Evolutionary conservation across 2,113 vertebrate genomes (phyloP), one percentile per base, ranked within the genome.

Genomic region (Peromyscus leucopus): DNA sequence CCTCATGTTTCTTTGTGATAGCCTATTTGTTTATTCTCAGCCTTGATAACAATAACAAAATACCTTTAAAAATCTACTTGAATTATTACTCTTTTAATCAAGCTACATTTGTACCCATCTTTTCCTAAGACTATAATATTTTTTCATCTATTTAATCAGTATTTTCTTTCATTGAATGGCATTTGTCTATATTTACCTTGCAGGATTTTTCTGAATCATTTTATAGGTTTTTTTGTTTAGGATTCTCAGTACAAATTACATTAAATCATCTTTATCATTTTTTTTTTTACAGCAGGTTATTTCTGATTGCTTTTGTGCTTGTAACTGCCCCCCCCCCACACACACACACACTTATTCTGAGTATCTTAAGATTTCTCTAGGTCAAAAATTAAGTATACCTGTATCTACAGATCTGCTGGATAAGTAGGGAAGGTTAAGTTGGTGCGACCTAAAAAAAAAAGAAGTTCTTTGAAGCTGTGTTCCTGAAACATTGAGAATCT

Each of bases 241-340:
- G 24, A 87, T 74, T 51, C 4, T 42, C 33, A 86, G 78, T 79
- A 94, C 39, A 72, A 91, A 85, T 95, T 69, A 83, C 7, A 91
- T 89, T 71, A 75, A 90, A 33, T 89, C 8, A 76, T 61, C 17
- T 67, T 82, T 51, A 61, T 69, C 12, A 90, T 51, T 91, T 13
- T 93, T n/a, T n/a, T 42, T 42, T 88, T 59, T 59, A 51, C 46
- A 87, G 36, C 13, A 89, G 1, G 15, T 69, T 61, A 83, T 69
- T 76, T 87, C 31, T 86, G 65, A 94, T 63, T 95, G 13, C 19
- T 95, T 97, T 95, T 67, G 39, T 86, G 71, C 71, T 26, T 92
- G 7, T 80, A 24, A 90, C 85, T 94, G 71, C 9, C 42, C 8
- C 24, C 15, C 6, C 12, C 65, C n/a, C n/a, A n/a, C n/a, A 65